Evolutionary conservation across 2,888 invertebrate species (phyloP).

Genomic region (Coleophora deauratella): DNA sequence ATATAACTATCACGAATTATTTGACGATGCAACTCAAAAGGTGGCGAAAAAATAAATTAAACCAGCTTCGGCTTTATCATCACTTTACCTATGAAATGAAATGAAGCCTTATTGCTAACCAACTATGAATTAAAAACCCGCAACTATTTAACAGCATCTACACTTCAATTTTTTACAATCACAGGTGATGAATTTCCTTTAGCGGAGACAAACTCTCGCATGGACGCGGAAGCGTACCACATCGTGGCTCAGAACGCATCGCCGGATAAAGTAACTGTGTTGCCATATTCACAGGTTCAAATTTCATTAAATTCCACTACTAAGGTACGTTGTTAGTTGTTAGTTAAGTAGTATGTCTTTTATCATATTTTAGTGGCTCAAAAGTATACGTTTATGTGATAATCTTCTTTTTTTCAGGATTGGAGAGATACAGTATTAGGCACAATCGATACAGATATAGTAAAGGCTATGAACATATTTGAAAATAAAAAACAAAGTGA

Average conservation of each 20-base stretch:
- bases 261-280: constrained; percentile 44
- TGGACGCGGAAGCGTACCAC: constrained; percentile 52
- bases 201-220: constrained; percentile 49
- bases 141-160: no score
- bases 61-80: no score
- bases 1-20: no score
- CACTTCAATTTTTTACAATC: constrained; percentile 4
- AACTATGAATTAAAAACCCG: no score
- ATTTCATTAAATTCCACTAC: not conserved
- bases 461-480: constrained; percentile 42
- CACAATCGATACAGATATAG: constrained; percentile 40
- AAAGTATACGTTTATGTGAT: constrained; percentile 45
- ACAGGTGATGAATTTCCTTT: constrained; percentile 29
- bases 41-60: no score
- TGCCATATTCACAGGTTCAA: constrained; percentile 41
- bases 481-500: constrained; percentile 29
- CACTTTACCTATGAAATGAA: no score
- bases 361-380: constrained; percentile 29
- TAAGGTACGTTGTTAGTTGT: not conserved
- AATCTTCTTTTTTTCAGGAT: constrained; percentile 28
- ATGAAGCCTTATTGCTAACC: no score
- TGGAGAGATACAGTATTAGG: constrained; percentile 48
- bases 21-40: no score
- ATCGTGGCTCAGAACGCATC: constrained; percentile 36
- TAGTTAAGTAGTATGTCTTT: not conserved